Percentiles rank a stretch among this genome's conserved stretches.
Conservation (phyloP, 2,113 vertebrate species). For the Arizona elegans region DNA sequence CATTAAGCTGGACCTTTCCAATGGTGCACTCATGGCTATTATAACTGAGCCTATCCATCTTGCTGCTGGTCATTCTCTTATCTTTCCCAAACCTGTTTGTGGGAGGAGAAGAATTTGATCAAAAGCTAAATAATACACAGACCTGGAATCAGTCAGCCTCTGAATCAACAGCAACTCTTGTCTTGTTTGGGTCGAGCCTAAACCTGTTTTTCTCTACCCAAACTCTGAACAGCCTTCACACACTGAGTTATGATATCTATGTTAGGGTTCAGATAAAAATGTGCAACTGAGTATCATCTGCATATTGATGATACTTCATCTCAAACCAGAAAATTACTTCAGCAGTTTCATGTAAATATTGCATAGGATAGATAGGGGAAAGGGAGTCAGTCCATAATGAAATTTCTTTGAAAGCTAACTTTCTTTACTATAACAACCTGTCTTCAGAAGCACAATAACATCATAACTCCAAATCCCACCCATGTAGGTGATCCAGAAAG, state of each 20-base stretch:
- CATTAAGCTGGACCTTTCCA: background rate
- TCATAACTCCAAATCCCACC: background rate
- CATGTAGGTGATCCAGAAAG: background rate
- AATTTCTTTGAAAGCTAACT: background rate
- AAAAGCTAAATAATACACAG: background rate
- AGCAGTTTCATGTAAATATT: background rate
- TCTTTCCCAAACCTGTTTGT: background rate
- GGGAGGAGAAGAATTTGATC: background rate
- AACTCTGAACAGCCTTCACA: background rate
- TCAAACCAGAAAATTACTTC: background rate
- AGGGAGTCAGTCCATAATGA: background rate
- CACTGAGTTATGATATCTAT: background rate
- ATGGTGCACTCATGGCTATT: background rate
- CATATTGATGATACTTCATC: background rate
- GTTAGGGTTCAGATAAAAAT: background rate
- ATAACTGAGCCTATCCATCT: background rate
- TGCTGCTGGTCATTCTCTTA: background rate
- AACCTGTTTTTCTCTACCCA: background rate
- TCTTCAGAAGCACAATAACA: background rate
- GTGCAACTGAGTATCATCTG: background rate
- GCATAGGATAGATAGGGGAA: background rate
- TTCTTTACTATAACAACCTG: background rate
- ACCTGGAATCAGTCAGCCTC: background rate
- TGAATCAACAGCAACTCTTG: background rate
- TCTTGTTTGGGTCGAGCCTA: background rate